phyloP scores from a whole-genome alignment of 2,888 invertebrate genomes.

The Nysson spinosus region DNA sequence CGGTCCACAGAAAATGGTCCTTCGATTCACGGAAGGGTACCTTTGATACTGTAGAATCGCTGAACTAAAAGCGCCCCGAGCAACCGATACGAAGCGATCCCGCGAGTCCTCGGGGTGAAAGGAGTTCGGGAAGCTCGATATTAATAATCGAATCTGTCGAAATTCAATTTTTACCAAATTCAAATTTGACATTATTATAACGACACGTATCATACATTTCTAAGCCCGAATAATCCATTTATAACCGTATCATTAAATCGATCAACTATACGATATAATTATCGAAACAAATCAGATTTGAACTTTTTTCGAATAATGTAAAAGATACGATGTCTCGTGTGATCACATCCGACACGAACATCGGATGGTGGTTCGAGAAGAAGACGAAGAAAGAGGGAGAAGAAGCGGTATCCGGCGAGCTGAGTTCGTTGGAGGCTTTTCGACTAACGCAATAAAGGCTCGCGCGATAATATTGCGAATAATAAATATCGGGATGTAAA shows the following conservation, averaged over 20 bases:
- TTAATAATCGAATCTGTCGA: no score
- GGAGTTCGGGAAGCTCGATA: no score
- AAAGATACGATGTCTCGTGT: constrained; percentile 13
- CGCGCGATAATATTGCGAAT: constrained; percentile 75
- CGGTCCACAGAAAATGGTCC: constrained; percentile 22
- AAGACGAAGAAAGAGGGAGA: constrained; percentile 19
- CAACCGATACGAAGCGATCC: no score
- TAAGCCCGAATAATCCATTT: no score
- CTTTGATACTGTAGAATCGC: constrained; percentile 37
- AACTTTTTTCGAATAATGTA: constrained; percentile 21
- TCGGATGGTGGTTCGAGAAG: constrained; percentile 16
- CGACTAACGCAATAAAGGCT: constrained; percentile 75
- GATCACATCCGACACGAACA: constrained; percentile 38
- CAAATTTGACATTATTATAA: no score
- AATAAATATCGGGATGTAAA: constrained; percentile 77
- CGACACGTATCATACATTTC: no score
- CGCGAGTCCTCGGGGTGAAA: no score
- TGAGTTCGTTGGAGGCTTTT: constrained; percentile 59
- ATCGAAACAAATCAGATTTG: neutral
- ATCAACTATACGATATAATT: no score
- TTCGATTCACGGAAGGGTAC: constrained; percentile 61
- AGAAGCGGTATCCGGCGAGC: constrained; percentile 28
- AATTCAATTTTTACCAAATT: no score
- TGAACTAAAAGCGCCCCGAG: neutral
- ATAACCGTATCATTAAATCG: no score